Evolutionary conservation across 2,888 invertebrate species (phyloP), one percentile per base, ranked within the genome.

Genomic region (Hyposoter dolosus): DNA sequence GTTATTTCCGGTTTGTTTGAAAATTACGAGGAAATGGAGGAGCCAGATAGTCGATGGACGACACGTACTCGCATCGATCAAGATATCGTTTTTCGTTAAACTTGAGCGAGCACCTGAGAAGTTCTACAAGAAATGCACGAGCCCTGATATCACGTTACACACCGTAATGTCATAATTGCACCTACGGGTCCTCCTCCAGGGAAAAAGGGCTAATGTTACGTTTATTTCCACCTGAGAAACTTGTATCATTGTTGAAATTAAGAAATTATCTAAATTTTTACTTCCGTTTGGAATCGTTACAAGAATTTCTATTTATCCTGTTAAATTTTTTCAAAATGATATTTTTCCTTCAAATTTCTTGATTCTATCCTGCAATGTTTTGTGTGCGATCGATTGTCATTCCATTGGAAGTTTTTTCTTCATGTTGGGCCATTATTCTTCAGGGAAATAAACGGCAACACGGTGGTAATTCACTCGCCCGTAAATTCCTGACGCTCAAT

Each of bases 151-250:
- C 85, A 53, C 53, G 28, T 85, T 85, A 45, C 79, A 53, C 69
- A 45, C 69, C 79, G 47, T 75, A 74, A 75, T 79, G 63, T 79
- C 74, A 85, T 69, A 83, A 79, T 85, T 80, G 71, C 76, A 71
- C 28, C 47, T 45, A 12, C 50, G 65, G 45, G 12, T 1, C 10
- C 19, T 19, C 35, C 15, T 60, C n/a, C 32, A 35, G 32, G 71
- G 47, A n/a, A 50, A 53, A 6, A 19, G 9, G 17, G 50, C 50
- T 71, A 47, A 50, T 12, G 50, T n/a, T 50, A 50, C 71, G 35
- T 50, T 50, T 50, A n/a, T 35, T 32, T 32, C 32, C 32, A n/a
- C 32, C 71, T 53, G 47, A 19, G 71, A 71, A 71, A 35, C 10
- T 50, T n/a, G 32, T 32, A 12, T 6, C 28, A 32, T 50, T 71